Percentiles rank a stretch among this genome's conserved stretches.
Conservation (phyloP, 2,888 invertebrate genomes). For the Malachius bipustulatus region DNA sequence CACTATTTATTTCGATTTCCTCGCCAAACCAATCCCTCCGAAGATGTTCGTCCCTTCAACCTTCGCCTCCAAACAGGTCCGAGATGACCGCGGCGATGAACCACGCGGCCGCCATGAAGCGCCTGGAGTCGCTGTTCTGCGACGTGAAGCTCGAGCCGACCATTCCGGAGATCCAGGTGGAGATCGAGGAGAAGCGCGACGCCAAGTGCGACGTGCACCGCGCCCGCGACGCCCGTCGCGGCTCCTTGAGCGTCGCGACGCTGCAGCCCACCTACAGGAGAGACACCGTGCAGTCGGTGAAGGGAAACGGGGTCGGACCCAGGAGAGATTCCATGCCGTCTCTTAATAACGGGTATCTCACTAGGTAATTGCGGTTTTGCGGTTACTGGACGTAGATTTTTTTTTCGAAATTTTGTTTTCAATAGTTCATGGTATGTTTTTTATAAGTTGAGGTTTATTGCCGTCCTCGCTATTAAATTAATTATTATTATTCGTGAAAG, state of each 20-base stretch:
- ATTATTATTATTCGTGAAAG: too few relatives aligned
- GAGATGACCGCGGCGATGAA: slow-evolving; percentile 42
- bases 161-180: slow-evolving; percentile 28
- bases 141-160: slow-evolving; percentile 46
- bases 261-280: slow-evolving; percentile 40
- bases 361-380: too few relatives aligned
- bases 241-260: slow-evolving; percentile 44
- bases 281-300: slow-evolving; percentile 39
- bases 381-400: too few relatives aligned
- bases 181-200: slow-evolving; percentile 46
- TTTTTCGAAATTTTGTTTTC: too few relatives aligned
- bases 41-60: too few relatives aligned
- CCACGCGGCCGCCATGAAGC: slow-evolving; percentile 55
- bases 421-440: too few relatives aligned
- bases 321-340: slow-evolving; percentile 39
- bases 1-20: too few relatives aligned
- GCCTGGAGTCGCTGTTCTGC: slow-evolving; percentile 60
- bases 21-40: too few relatives aligned
- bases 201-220: slow-evolving; percentile 58
- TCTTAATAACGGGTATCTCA: neutral
- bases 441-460: too few relatives aligned
- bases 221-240: slow-evolving; percentile 38
- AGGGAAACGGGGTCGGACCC: slow-evolving; percentile 39
- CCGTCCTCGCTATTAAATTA: too few relatives aligned
- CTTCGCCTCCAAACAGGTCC: too few relatives aligned